These are phyloP conservation scores for Empis livida DNA, from an alignment of 2,888 invertebrate genomes.

Conservation along the genomic window DNA sequence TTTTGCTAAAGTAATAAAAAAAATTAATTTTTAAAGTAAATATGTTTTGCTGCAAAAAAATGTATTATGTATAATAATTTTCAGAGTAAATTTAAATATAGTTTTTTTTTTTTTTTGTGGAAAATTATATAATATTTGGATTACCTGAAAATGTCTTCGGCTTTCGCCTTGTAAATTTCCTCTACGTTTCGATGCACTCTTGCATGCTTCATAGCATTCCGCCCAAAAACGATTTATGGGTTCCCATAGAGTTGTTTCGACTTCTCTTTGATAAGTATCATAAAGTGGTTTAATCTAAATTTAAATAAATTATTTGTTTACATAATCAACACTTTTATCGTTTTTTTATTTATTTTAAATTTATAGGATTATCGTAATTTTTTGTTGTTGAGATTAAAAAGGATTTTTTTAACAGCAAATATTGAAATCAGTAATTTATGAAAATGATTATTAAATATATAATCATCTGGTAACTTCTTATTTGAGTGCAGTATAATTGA, in stretches of 20 bases:
- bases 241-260: slow-evolving; percentile 39
- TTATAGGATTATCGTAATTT: no score
- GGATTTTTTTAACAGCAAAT: no score
- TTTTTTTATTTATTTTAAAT: no score
- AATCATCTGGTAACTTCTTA: no score
- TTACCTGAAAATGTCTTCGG: slow-evolving; percentile 41
- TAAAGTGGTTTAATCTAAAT: slow-evolving; percentile 41
- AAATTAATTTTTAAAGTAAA: not conserved
- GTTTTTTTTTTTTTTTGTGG: no score
- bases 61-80: not conserved
- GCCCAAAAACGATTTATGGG: slow-evolving; percentile 46
- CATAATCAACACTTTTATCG: no score
- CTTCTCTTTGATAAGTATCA: slow-evolving; percentile 40
- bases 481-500: no score
- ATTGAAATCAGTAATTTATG: no score
- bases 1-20: slow-evolving; percentile 30
- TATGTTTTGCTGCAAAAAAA: not conserved
- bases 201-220: slow-evolving; percentile 46
- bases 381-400: no score
- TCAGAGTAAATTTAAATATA: not conserved
- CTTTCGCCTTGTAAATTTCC: slow-evolving; percentile 43
- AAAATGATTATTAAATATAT: no score
- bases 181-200: slow-evolving; percentile 41
- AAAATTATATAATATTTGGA: not conserved
- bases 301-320: slow-evolving; percentile 6